Evolutionary conservation across 2,888 invertebrate species (phyloP), one percentile per base, ranked within the genome.

Genomic region (Siphonodentalium dalli): DNA sequence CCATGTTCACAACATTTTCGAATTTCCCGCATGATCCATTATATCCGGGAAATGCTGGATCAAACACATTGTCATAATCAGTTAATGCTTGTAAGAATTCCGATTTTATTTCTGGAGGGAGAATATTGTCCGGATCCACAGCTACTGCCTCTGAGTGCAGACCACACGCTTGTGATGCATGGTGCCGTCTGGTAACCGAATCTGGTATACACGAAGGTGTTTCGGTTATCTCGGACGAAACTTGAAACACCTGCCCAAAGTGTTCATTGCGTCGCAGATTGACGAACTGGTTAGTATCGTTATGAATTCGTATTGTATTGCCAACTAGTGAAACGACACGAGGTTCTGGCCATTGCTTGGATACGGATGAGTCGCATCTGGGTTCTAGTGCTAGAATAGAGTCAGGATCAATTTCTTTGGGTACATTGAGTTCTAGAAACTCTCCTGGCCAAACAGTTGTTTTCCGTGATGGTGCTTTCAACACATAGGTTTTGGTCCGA

Each of bases 1-100:
- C 61, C 56, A 52, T 51, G 35, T 51, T 56, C n/a, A 61, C 54
- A 11, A 46, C 27, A 24, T 50, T 49, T 38, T 62, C 6, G 26
- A 57, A 61, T 7, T 45, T 53, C 3, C 60, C 57, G 13, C 29
- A 26, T 9, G 57, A 40, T n/a, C 54, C 53, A 45, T n/a, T n/a
- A n/a, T n/a, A n/a, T n/a, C n/a, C n/a, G n/a, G n/a, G n/a, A n/a
- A n/a, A n/a, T n/a, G n/a, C 15, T 6, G 49, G 50, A 20, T 58
- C 43, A 41, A 63, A 63, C 5, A 54, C 51, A 29, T 42, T 20
- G n/a, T n/a, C n/a, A n/a, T n/a, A n/a, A n/a, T n/a, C n/a, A n/a
- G n/a, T n/a, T n/a, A n/a, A n/a, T n/a, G 53, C 24, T 3, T 21
- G 18, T n/a, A 28, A 28, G 26, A 58, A 60, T n/a, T 34, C 15